Evolutionary conservation across 2,888 invertebrate genomes (phyloP), one percentile per base, ranked within the genome.

Genomic region (Gerris lacustris): DNA sequence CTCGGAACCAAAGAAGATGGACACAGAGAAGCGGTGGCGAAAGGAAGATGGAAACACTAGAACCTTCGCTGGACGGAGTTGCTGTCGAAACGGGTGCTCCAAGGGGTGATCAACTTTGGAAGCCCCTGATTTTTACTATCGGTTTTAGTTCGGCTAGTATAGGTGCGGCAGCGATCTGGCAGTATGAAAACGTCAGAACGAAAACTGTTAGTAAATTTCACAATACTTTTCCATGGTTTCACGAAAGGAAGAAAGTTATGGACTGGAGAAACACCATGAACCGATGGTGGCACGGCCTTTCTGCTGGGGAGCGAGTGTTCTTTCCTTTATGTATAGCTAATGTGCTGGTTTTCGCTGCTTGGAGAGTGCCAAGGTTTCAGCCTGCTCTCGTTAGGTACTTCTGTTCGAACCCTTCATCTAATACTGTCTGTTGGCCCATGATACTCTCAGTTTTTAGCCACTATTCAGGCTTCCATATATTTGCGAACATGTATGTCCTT

Each of bases 401-500:
- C 82, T 88, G 88, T 78, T 88, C 91, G 70, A 89, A 89, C 81
- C 93, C 94, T 63, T 86, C 86, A 31, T 87, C 89, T 76, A 85
- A 90, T 78, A 85, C 85, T 74, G 82, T 88, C 68, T 94, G 92
- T 80, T 85, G 89, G 81, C 94, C 97, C 5, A 94, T 97, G 94
- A 79, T 96, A 69, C 82, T 96, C 6, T 94, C 94, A n/a, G 91
- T 91, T 47, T 98, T 98, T 81, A 97, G 96, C 78, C 98, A 98
- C 80, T 89, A 90, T 78, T 91, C 91, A 1, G 81, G 87, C 62
- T 82, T 94, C 74, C 98, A 98, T 82, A 84, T 97, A 72, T 87
- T 88, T 76, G 89, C 91, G 70, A 99, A 99, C 81, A 98, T 99
- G 97, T 96, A 92, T 82, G 97, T 96, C 64, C 83, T 98, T 44